Base-by-base conservation (phyloP, 1,140 invertebrate species). In the Panulirus ornatus region DNA sequence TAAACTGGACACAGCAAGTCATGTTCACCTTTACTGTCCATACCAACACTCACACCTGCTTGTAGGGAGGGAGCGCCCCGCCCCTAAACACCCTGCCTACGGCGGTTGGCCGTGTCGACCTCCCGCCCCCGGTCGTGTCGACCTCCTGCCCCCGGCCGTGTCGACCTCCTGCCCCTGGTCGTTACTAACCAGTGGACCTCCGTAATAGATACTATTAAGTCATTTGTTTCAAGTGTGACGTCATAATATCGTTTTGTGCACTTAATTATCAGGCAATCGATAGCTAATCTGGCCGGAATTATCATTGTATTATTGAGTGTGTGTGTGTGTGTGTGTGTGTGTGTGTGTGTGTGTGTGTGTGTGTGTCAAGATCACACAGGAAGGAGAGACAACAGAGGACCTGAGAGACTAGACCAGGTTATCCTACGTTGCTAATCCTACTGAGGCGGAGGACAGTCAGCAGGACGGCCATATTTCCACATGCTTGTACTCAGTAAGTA, bases 221-320 rank as follows among this genome's bases (percentile, higher is more conserved):
- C 76, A 79, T 79, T 79, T 42, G 40, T 79, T 47, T 79, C 34
- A 27, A n/a, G 38, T 44, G 76, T 44, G 76, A 79, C 76, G 76
- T 79, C 27, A 82, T 82, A 82, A 82, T 82, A 54, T 34, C 78
- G 30, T 38, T 2, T 38, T 16, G n/a, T n/a, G 70, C 34, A 54
- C 54, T 82, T 54, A 82, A 82, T 79, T 79, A 58, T 22, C 78
- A 38, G n/a, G 11, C 30, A 82, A 82, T 82, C 78, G 47, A 82
- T 82, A 44, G n/a, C 54, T 82, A 82, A 82, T 82, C 47, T 19
- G 3, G 30, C 38, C 36, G 47, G 40, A 34, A 82, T 54, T 82
- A 82, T 54, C 76, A 34, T 82, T 19, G 30, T 51, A 44, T 82
- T 82, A 54, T 54, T 36, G 30, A 58, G 5, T 47, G 5, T 47